phyloP scores from a whole-genome alignment of 2,797 vertebrate genomes.

The Eulemur albifrons region DNA sequence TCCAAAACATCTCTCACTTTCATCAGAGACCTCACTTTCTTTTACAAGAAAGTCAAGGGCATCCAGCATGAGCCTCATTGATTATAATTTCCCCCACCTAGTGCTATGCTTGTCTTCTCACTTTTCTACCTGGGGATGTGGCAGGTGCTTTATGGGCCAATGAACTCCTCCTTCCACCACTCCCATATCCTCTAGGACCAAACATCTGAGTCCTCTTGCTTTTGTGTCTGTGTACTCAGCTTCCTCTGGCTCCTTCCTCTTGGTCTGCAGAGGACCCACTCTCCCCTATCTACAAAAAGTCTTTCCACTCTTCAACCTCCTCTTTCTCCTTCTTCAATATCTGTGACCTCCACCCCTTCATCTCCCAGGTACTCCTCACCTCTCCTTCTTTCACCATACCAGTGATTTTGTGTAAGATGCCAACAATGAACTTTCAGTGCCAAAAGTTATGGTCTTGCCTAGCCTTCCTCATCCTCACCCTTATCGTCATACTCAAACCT shows the following conservation, averaged over 20 bases:
- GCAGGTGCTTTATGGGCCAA: not conserved
- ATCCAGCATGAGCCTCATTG: not conserved
- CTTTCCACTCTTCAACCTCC: not conserved
- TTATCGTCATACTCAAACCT: not conserved
- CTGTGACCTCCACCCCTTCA: not conserved
- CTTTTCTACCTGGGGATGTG: no score
- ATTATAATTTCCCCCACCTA: not conserved
- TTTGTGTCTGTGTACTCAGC: not conserved
- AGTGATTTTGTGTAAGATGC: not conserved
- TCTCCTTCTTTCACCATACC: not conserved
- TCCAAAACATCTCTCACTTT: not conserved
- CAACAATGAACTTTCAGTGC: not conserved
- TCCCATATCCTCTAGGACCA: not conserved
- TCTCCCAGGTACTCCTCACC: not conserved
- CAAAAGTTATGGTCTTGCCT: not conserved
- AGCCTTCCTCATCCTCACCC: not conserved
- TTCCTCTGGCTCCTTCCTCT: constrained; percentile 11
- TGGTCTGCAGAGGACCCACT: not conserved
- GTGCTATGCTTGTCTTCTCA: not conserved
- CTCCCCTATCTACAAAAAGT: not conserved
- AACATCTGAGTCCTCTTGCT: not conserved
- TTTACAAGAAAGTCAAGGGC: not conserved
- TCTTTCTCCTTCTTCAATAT: not conserved
- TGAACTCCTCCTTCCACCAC: not conserved
- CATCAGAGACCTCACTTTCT: not conserved